Percentiles rank a stretch among this genome's conserved stretches.
Evolutionary conservation across 2,888 invertebrate species (phyloP).

Genomic region (Graphium colonna): DNA sequence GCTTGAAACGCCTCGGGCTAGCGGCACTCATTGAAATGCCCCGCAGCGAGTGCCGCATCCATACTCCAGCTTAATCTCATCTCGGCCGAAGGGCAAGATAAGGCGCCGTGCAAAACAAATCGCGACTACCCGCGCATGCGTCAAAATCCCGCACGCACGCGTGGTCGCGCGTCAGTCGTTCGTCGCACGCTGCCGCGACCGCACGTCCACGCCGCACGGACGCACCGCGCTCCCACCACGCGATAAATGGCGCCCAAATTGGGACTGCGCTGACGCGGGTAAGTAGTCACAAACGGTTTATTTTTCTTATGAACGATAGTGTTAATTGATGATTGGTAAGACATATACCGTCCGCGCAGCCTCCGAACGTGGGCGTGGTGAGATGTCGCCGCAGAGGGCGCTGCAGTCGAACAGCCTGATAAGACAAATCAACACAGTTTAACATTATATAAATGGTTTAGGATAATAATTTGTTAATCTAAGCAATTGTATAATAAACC

Average conservation of each 20-base stretch:
- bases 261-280: slow-evolving; percentile 67
- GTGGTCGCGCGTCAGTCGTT: slow-evolving; percentile 60
- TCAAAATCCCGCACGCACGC: slow-evolving; percentile 55
- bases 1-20: slow-evolving; percentile 48
- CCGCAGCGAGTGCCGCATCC: slow-evolving; percentile 55
- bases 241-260: slow-evolving; percentile 73
- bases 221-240: slow-evolving; percentile 55
- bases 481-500: not conserved
- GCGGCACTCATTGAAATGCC: slow-evolving; percentile 56
- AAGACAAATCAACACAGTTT: slow-evolving; percentile 74
- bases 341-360: slow-evolving; percentile 52
- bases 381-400: slow-evolving; percentile 53
- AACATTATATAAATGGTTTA: slow-evolving; percentile 51
- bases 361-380: slow-evolving; percentile 69
- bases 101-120: slow-evolving; percentile 68
- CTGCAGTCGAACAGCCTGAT: slow-evolving; percentile 60
- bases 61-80: slow-evolving; percentile 63
- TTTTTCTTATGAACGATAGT: not conserved
- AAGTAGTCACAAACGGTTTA: slow-evolving; percentile 48
- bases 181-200: slow-evolving; percentile 56
- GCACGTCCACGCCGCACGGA: slow-evolving; percentile 38
- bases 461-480: slow-evolving; percentile 29
- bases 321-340: not conserved
- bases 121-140: slow-evolving; percentile 62
- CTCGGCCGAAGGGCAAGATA: slow-evolving; percentile 44